phyloP scores from a whole-genome alignment of 1,140 invertebrate genomes.

The Lordiphosa collinella region DNA sequence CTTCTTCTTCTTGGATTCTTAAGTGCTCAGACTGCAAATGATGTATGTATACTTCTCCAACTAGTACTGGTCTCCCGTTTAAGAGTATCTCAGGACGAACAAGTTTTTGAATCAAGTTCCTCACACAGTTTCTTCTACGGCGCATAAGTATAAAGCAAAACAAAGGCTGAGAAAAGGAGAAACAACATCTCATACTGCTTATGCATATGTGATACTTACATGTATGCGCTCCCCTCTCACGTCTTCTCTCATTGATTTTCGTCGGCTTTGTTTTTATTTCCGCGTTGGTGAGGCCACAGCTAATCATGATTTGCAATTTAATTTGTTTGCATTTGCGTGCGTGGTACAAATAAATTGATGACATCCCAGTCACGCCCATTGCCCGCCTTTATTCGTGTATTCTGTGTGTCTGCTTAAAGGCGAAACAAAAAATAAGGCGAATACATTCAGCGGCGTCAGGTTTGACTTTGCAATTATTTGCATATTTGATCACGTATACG shows the following conservation, averaged over 20 bases:
- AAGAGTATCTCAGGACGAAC: too few species aligned
- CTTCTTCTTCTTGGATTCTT: too few species aligned
- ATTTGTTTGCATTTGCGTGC: constrained; percentile 69
- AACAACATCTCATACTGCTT: too few species aligned
- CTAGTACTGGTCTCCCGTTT: too few species aligned
- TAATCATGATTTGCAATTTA: constrained; percentile 76
- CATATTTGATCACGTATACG: constrained; percentile 58
- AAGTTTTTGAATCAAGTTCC: too few species aligned
- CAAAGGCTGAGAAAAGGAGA: too few species aligned
- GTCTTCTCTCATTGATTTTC: not conserved
- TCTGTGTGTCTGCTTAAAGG: constrained; percentile 15
- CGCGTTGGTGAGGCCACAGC: constrained; percentile 17
- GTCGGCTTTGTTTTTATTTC: constrained; percentile 1
- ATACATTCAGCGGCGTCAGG: not conserved
- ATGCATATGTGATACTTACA: too few species aligned
- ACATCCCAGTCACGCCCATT: constrained; percentile 33
- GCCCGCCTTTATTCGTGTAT: not conserved
- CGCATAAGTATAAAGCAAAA: too few species aligned
- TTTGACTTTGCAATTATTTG: constrained; percentile 64
- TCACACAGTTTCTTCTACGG: too few species aligned
- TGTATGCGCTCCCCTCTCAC: not conserved
- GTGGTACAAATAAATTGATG: constrained; percentile 71
- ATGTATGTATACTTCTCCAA: too few species aligned
- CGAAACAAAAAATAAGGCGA: constrained; percentile 14
- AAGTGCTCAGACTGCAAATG: too few species aligned